Evolutionary conservation across 2,113 vertebrate species (phyloP).

Genomic region (Anhinga rufa): DNA sequence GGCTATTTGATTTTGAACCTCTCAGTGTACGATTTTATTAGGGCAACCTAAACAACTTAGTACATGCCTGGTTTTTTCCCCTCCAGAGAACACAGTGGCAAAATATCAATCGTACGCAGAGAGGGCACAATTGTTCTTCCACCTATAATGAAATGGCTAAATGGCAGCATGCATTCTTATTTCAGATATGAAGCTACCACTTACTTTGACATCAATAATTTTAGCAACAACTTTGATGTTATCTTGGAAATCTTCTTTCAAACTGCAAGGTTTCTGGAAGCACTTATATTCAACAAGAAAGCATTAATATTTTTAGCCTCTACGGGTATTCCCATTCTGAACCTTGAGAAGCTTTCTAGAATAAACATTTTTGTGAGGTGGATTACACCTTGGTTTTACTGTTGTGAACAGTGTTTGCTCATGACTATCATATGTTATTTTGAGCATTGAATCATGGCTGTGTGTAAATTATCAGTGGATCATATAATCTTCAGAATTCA

Average conservation of each 20-base stretch:
- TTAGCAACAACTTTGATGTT: not conserved
- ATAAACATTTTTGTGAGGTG: not conserved
- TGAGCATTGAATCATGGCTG: not conserved
- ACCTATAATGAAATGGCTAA: not conserved
- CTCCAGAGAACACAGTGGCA: not conserved
- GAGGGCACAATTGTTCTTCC: not conserved
- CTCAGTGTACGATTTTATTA: not conserved
- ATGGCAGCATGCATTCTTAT: not conserved
- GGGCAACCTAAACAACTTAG: not conserved
- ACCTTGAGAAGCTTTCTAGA: not conserved
- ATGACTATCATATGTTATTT: not conserved
- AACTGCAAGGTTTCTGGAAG: not conserved
- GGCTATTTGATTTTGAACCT: not conserved
- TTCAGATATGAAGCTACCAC: not conserved
- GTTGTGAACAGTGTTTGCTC: not conserved
- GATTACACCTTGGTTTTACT: not conserved
- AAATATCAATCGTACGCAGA: not conserved
- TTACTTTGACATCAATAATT: not conserved
- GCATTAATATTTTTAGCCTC: not conserved
- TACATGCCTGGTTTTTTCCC: not conserved
- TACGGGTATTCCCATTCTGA: not conserved
- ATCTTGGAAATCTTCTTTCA: not conserved
- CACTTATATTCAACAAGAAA: not conserved
- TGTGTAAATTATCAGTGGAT: not conserved
- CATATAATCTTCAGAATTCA: not conserved